Conservation (phyloP, 2,888 invertebrate species). For the Choristoneura rosaceana region DNA sequence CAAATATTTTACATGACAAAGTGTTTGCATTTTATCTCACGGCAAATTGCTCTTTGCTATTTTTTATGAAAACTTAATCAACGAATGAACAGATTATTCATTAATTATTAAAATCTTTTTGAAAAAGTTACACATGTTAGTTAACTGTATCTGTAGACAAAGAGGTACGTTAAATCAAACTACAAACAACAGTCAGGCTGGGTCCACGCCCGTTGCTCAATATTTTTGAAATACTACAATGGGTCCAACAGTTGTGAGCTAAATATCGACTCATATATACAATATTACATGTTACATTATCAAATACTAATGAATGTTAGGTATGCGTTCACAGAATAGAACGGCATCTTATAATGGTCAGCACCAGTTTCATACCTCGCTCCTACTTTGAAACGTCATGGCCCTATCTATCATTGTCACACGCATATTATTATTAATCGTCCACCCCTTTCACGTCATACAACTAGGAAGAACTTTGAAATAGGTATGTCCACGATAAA, state of each 20-base stretch:
- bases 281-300: neutral
- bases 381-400: neutral
- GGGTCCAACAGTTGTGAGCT: neutral
- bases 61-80: slow-evolving; percentile 6
- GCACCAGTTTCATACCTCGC: neutral
- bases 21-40: slow-evolving; percentile 36
- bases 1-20: slow-evolving; percentile 57
- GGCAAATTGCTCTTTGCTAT: slow-evolving; percentile 23
- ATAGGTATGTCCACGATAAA: neutral
- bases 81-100: slow-evolving; percentile 1
- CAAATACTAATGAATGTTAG: too few relatives aligned
- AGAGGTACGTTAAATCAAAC: too few relatives aligned
- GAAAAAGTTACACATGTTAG: neutral
- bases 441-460: neutral
- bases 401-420: neutral
- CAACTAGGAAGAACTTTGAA: neutral
- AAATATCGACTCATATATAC: slow-evolving; percentile 4
- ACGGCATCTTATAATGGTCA: neutral
- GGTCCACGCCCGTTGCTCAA: neutral
- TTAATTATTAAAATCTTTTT: neutral
- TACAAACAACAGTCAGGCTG: neutral
- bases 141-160: neutral
- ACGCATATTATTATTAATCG: neutral
- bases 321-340: neutral
- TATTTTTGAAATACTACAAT: neutral